Evolutionary conservation across 2,113 vertebrate species (phyloP), one percentile per base, ranked within the genome.

Genomic region (Baryphthengus martii): DNA sequence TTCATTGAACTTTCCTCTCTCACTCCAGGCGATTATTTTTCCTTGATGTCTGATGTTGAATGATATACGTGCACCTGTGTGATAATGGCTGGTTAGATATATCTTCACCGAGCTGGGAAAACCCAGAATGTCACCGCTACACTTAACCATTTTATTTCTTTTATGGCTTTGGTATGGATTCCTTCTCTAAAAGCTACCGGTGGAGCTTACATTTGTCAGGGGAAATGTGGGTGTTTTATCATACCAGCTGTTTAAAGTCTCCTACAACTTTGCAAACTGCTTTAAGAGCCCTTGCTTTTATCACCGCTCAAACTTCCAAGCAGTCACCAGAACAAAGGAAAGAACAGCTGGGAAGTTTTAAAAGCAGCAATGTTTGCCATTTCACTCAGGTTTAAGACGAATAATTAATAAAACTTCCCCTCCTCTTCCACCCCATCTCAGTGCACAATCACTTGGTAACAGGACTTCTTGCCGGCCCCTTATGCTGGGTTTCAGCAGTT

Each of bases 241-340:
- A 63, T 97, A 85, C 67, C 96, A 97, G 90, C 95, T 97, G 95
- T 97, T 98, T 95, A 97, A 97, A 97, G 87, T 95, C 91, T 97
- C 87, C 95, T 96, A 94, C 94, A 97, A 95, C 95, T 97, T 89
- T 33, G 63, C 80, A 75, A 88, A 85, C 86, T 95, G 77, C 65
- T 91, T 74, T 92, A 88, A 89, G 90, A 89, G 62, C 62, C 84
- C 92, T 96, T 96, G 78, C 94, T 97, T 97, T 95, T 96, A 96
- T 96, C 96, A 89, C 88, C 62, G 55, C 84, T 95, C 94, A 95
- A 55, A 82, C 94, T 96, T 97, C 88, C 89, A 93, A 92, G 84
- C 39, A 82, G 93, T 90, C 95, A 29, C 70, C 18, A 71, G 95
- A 97, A 94, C 79, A 97, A 92, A 97, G 88, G 74, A 63, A 88